These are phyloP conservation scores for Rhynchopsitta pachyrhyncha DNA, from an alignment of 2,113 vertebrate genomes.

Conservation along the genomic window DNA sequence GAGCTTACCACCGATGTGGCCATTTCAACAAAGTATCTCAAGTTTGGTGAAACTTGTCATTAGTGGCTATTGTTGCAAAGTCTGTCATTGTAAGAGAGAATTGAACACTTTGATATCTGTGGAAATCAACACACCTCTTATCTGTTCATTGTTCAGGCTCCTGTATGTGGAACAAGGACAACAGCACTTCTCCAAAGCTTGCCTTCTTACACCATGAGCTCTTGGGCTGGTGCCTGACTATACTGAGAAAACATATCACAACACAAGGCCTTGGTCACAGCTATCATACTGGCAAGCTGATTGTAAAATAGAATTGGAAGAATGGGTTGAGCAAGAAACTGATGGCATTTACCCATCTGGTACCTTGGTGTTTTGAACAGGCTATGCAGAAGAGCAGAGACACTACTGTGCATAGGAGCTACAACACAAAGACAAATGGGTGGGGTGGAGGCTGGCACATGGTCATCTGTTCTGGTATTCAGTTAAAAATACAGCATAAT, in stretches of 20 bases:
- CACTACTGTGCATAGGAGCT: neutral
- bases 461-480: slow-evolving; percentile 40
- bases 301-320: neutral
- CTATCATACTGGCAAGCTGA: neutral
- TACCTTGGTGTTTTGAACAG: neutral
- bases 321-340: neutral
- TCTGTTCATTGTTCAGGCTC: neutral
- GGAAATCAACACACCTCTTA: neutral
- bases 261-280: neutral
- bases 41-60: neutral
- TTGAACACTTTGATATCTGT: fast-evolving
- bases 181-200: neutral
- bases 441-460: neutral
- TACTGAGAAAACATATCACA: neutral
- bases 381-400: neutral
- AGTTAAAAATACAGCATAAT: slow-evolving; percentile 43
- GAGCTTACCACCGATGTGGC: fast-evolving
- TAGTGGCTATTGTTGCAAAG: neutral
- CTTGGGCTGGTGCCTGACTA: neutral
- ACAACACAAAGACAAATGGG: neutral
- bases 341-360: neutral
- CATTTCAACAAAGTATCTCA: neutral
- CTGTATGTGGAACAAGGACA: neutral
- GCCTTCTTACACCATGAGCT: neutral
- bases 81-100: neutral